Evolutionary conservation across 2,113 vertebrate species (phyloP).

Genomic region (Oplegnathus fasciatus): DNA sequence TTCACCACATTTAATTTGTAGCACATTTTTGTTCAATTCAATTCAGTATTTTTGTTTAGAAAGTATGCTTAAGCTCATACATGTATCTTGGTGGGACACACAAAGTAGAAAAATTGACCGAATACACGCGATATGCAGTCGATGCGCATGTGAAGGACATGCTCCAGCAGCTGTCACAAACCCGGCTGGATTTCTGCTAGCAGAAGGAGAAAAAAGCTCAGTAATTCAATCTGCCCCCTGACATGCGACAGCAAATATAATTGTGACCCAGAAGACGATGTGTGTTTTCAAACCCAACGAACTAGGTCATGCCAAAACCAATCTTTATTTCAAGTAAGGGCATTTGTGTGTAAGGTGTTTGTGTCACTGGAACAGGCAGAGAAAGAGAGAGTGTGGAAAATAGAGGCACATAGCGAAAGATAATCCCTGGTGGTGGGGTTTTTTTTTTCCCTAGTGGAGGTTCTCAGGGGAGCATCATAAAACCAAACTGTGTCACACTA

Average conservation of each 20-base stretch:
- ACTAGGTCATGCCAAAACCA: slow-evolving; percentile 25
- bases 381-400: neutral
- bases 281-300: slow-evolving; percentile 18
- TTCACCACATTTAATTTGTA: neutral
- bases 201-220: slow-evolving; percentile 19
- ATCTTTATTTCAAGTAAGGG: slow-evolving; percentile 27
- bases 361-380: slow-evolving; percentile 18
- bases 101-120: neutral
- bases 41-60: neutral
- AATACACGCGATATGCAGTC: neutral
- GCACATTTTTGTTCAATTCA: neutral
- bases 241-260: slow-evolving; percentile 62
- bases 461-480: slow-evolving; percentile 35
- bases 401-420: neutral
- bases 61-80: neutral
- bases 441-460: slow-evolving; percentile 50
- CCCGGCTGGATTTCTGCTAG: neutral
- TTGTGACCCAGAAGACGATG: slow-evolving; percentile 46
- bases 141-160: slow-evolving; percentile 3
- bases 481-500: slow-evolving; percentile 48
- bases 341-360: slow-evolving; percentile 18
- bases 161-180: neutral
- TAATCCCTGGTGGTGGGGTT: slow-evolving; percentile 22
- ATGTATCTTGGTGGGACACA: neutral
- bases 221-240: slow-evolving; percentile 48